These are phyloP conservation scores for Thrips palmi DNA, from an alignment of 1,140 invertebrate genomes.

Conservation along the genomic window DNA sequence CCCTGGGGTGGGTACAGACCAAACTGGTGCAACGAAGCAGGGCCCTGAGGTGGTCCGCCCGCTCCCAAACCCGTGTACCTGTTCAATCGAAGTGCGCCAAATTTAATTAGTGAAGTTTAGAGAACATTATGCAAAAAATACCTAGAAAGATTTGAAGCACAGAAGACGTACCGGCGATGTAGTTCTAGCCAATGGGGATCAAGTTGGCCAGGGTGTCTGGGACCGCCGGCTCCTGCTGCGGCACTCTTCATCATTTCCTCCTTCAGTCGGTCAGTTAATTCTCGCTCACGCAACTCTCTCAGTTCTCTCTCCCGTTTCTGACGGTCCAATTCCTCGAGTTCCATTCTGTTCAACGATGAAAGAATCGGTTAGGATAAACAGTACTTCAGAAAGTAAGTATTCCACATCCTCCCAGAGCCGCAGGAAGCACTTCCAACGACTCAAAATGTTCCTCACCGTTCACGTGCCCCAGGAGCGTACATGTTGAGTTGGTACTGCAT, in stretches of 20 bases:
- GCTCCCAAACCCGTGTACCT: constrained; percentile 21
- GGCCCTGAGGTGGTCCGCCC: constrained; percentile 16
- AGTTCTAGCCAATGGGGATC: constrained; percentile 86
- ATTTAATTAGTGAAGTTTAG: background rate
- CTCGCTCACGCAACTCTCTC: constrained; percentile 63
- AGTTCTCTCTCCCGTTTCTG: constrained; percentile 72
- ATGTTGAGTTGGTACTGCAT: constrained; percentile 50
- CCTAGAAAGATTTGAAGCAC: background rate
- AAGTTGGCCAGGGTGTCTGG: constrained; percentile 39
- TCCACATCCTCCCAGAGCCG: background rate
- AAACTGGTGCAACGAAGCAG: constrained; percentile 33
- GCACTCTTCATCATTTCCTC: constrained; percentile 58
- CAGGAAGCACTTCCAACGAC: background rate
- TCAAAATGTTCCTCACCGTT: constrained; percentile 29
- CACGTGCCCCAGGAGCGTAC: constrained; percentile 54
- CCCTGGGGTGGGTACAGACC: constrained; percentile 32
- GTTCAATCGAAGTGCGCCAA: constrained; percentile 10
- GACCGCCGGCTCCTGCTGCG: constrained; percentile 25
- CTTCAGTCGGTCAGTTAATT: constrained; percentile 61
- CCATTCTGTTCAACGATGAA: constrained; percentile 27
- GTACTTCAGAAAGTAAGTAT: background rate
- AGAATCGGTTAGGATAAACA: constrained; percentile 7
- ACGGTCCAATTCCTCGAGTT: constrained; percentile 62
- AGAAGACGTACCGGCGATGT: constrained; percentile 41
- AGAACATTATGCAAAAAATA: background rate